Base-by-base conservation (phyloP, 2,888 invertebrate species). In the Eupithecia abbreviata region DNA sequence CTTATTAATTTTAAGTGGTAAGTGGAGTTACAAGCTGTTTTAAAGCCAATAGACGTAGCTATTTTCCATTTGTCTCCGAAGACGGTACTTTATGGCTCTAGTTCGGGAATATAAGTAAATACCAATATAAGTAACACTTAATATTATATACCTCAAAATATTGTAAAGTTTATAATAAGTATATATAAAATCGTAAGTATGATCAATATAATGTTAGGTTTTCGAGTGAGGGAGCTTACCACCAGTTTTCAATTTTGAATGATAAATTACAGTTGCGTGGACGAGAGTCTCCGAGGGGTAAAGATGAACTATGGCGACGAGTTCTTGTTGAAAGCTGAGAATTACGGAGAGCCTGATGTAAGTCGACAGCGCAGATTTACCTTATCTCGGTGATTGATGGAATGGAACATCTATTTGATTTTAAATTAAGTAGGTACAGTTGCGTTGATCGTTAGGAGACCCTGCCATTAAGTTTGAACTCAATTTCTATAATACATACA, bases 291-390 rank as follows among this genome's bases (percentile, higher is more conserved):
- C 68, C 85, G 76, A 72, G 93, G 93, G 3, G 86, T 84, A 55
- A 92, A 93, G 89, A 85, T 94, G 88, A 92, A 91, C 79, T 94
- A 93, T 78, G 94, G 94, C 13, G 94, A 95, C 77, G 94, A 94
- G 82, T 95, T 95, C 82, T 84, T 93, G 68, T 83, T 95, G 76
- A 88, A 81, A 80, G 91, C 93, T 42, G 94, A 92, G 84, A 94
- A 95, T 86, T 94, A 94, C 80, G 94, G 90, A 62, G 91, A 95
- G 74, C 92, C 93, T 6, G 74, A 87, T 86, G 94, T 93, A 82
- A 84, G 77, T 79, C 62, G 68, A 78, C 62, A 67, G 76, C 75
- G 10, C 58, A 12, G 80, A 80, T 70, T 75, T 74, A 18, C 51
- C 67, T 76, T 69, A 74, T 66, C 68, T 69, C 68, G 43, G 66